Evolutionary conservation across 2,797 vertebrate species (phyloP).

Genomic region (Peromyscus aztecus): DNA sequence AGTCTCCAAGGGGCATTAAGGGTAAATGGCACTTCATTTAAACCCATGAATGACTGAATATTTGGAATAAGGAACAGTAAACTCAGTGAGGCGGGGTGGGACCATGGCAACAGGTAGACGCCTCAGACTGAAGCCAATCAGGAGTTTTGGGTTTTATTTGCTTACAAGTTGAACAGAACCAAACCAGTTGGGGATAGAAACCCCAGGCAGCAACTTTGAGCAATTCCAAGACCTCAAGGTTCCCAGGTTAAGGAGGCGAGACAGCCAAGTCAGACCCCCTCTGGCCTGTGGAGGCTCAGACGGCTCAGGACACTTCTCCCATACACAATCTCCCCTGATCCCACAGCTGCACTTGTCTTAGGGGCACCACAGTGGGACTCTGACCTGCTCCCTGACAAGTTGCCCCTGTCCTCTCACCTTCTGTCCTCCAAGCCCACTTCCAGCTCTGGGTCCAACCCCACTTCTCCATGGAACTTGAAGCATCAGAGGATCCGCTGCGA

Average conservation of each 20-base stretch:
- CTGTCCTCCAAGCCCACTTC: neutral
- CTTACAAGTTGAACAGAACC: neutral
- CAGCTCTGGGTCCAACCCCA: neutral
- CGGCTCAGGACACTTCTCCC: rapidly evolving
- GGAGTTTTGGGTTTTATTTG: neutral
- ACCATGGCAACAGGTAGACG: rapidly evolving
- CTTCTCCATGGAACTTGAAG: neutral
- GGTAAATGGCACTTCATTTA: neutral
- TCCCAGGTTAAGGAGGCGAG: rapidly evolving
- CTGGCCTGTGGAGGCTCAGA: neutral
- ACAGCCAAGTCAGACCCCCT: neutral
- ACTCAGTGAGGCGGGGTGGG: rapidly evolving
- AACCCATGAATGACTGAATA: neutral
- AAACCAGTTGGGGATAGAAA: neutral
- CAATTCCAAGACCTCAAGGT: too few relatives aligned
- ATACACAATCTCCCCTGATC: neutral
- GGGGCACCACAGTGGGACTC: rapidly evolving
- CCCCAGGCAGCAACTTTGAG: neutral
- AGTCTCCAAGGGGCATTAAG: neutral
- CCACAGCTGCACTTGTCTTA: rapidly evolving
- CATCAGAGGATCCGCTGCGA: neutral
- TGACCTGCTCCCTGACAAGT: neutral
- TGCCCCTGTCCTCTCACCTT: rapidly evolving
- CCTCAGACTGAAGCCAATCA: rapidly evolving
- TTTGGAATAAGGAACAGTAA: neutral